phyloP scores from a whole-genome alignment of 2,888 invertebrate species.

The Trilocha varians region DNA sequence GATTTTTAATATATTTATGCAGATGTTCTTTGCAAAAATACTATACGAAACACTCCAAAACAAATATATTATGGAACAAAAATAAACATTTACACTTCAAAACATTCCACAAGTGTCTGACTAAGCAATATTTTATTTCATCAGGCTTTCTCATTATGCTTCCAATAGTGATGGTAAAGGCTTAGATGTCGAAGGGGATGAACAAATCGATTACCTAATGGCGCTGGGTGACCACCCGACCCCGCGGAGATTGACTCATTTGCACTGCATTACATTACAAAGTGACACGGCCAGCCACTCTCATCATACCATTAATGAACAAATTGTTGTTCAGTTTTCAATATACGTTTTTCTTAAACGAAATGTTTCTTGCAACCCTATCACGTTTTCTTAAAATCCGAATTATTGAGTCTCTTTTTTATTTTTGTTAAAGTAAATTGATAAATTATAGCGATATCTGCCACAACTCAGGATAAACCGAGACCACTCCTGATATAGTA shows the following conservation, averaged over 20 bases:
- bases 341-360: conserved; percentile 19
- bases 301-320: conserved; percentile 63
- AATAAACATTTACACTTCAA: too few relatives aligned
- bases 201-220: conserved; percentile 69
- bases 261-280: conserved; percentile 72
- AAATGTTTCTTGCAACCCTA: conserved; percentile 1
- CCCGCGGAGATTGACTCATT: conserved; percentile 71
- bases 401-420: too few relatives aligned
- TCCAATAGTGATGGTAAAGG: conserved; percentile 29
- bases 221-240: conserved; percentile 50
- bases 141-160: conserved; percentile 27
- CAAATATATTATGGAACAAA: too few relatives aligned
- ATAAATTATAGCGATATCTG: too few relatives aligned
- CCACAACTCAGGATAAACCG: too few relatives aligned
- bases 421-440: too few relatives aligned
- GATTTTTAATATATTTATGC: too few relatives aligned
- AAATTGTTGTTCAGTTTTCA: conserved; percentile 30
- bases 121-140: conserved; percentile 22
- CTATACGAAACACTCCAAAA: too few relatives aligned
- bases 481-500: not conserved
- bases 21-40: too few relatives aligned
- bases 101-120: too few relatives aligned
- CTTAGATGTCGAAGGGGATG: conserved; percentile 31
- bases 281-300: conserved; percentile 67
- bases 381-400: too few relatives aligned